A percentile compares a stretch with the other conserved stretches of the same genome.
These are phyloP conservation scores for Dromococcyx pavoninus DNA, from an alignment of 2,797 vertebrate species.

Conservation along the genomic window DNA sequence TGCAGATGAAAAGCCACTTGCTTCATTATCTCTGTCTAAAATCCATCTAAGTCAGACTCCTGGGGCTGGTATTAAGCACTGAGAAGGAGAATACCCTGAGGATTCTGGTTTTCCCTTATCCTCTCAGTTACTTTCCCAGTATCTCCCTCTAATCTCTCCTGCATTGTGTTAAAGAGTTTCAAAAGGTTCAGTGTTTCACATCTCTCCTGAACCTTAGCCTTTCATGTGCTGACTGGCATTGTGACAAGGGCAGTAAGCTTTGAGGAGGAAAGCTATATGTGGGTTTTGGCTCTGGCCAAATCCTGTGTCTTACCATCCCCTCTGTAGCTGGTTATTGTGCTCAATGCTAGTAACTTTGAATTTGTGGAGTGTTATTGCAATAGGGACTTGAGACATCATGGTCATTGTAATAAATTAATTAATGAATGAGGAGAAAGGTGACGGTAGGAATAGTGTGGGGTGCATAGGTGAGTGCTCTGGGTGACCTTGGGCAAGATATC, in stretches of 20 bases:
- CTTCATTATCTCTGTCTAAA: constrained; percentile 9
- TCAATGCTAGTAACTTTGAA: background rate
- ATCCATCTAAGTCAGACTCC: background rate
- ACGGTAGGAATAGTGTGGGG: background rate
- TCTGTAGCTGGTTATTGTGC: background rate
- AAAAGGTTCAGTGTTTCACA: background rate
- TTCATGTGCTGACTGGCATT: background rate
- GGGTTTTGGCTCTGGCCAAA: background rate
- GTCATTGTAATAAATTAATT: background rate
- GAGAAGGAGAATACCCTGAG: background rate
- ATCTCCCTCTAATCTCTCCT: background rate
- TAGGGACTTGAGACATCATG: background rate
- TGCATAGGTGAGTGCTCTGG: background rate
- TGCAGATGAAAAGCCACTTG: background rate
- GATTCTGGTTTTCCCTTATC: background rate
- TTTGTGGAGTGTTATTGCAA: background rate
- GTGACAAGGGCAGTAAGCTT: background rate
- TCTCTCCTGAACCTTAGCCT: background rate
- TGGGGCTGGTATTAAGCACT: background rate
- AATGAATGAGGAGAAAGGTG: background rate
- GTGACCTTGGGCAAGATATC: background rate
- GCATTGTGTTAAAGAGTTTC: background rate
- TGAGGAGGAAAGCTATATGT: background rate
- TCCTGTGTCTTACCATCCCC: background rate
- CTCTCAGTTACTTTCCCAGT: background rate